Base-by-base conservation (phyloP, 2,113 vertebrate species). In the Upupa epops region DNA sequence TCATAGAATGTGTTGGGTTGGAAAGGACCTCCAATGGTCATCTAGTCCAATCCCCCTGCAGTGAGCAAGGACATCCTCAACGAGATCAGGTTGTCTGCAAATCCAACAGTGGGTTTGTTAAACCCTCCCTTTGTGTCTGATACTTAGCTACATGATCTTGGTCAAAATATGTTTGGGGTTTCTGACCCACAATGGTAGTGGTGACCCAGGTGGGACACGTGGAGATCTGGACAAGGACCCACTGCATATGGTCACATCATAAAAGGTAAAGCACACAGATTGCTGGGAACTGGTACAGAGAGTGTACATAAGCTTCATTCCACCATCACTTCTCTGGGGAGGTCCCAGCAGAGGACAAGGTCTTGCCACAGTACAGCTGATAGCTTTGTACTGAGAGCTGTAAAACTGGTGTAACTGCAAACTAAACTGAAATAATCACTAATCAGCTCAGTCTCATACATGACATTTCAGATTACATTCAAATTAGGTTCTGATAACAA, bases 331-430 rank as follows among this genome's bases (percentile, higher is more conserved):
- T 40, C 14, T 42, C 29, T 48, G 9, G 8, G 25, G 26, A 78
- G 5, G 6, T 40, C 34, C 45, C 37, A 48, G 9, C 0, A 56
- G 70, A 61, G 74, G 31, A 36, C 28, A 49, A 55, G 61, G 13
- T 37, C 56, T 78, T 3, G 0, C 22, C n/a, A 3, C 0, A 0
- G 25, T 9, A 18, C 13, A 49, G 36, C 52, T 37, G 9, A 29
- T 2, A 9, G 59, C 40, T 78, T 45, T 29, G 52, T 12, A 26
- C 13, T 1, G 8, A 36, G 26, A 52, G 3, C 7, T 59, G 14
- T 31, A 65, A 52, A 88, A 74, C 13, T 32, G 17, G 5, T 25
- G 22, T 22, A 34, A 65, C 26, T 65, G 13, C 24, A 86, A 26
- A 14, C n/a, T 4, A 13, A 74, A 54, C 8, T n/a, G 21, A 74